phyloP scores from a whole-genome alignment of 2,113 vertebrate species.

The Platycercus adscitus region DNA sequence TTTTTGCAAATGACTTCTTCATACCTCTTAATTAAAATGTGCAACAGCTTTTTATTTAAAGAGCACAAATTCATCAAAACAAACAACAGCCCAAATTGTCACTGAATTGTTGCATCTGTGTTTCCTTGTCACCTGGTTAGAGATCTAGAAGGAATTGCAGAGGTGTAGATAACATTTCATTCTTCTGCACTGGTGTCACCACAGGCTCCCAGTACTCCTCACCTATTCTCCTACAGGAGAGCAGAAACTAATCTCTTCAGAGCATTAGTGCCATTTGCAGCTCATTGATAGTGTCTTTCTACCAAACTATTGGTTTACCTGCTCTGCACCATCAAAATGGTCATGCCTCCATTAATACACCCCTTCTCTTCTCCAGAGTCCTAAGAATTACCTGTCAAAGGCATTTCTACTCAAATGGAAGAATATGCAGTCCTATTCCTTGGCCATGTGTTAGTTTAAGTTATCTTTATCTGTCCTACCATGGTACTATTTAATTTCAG shows the following conservation, averaged over 20 bases:
- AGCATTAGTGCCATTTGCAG: background rate
- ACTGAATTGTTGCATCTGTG: background rate
- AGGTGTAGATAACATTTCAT: background rate
- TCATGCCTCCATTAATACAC: background rate
- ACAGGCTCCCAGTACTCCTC: background rate
- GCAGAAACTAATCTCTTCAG: background rate
- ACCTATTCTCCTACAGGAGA: background rate
- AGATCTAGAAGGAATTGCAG: background rate
- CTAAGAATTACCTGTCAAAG: background rate
- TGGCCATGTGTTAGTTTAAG: background rate
- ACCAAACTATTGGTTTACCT: background rate
- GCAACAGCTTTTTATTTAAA: constrained; percentile 9
- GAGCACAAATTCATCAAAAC: constrained; percentile 12
- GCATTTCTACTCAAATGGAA: background rate
- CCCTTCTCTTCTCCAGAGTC: background rate
- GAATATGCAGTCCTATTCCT: background rate
- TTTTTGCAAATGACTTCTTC: constrained; percentile 37
- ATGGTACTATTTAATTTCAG: background rate
- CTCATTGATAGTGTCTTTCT: background rate
- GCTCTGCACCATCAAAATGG: background rate
- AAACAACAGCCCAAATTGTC: background rate
- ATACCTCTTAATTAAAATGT: constrained; percentile 48
- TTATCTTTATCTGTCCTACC: background rate
- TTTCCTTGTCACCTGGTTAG: background rate
- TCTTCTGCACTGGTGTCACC: background rate